A percentile compares a stretch with the other conserved stretches of the same genome.
phyloP scores from a whole-genome alignment of 2,888 invertebrate genomes.

The Lysandra bellargus region DNA sequence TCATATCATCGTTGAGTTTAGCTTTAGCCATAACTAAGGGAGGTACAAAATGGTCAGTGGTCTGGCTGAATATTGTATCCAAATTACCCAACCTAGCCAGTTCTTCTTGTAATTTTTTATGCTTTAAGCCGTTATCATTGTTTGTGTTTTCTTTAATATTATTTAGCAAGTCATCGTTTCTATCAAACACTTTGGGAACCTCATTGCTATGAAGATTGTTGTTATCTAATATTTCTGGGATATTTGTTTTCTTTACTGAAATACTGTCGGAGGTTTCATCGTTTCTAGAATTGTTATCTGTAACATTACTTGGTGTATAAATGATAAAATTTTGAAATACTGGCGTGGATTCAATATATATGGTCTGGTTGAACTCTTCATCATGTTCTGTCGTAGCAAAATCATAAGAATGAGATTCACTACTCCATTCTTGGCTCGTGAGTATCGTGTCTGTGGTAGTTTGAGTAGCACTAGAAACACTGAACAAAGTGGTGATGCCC shows the following conservation, averaged over 20 bases:
- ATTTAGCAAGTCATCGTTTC: conserved; percentile 53
- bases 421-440: conserved; percentile 57
- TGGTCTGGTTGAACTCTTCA: conserved; percentile 52
- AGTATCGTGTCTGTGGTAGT: conserved; percentile 50
- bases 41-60: conserved; percentile 75
- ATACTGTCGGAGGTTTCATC: conserved; percentile 39
- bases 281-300: conserved; percentile 33
- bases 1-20: conserved; percentile 75
- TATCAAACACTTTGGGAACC: conserved; percentile 56
- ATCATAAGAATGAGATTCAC: conserved; percentile 56
- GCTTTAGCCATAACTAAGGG: conserved; percentile 78
- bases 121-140: conserved; percentile 65
- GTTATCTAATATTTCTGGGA: conserved; percentile 50
- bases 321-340: conserved; percentile 42
- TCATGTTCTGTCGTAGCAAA: conserved; percentile 56
- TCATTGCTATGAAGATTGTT: conserved; percentile 67
- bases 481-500: conserved; percentile 54
- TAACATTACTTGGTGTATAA: conserved; percentile 42
- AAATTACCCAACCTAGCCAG: conserved; percentile 68
- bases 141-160: conserved; percentile 62
- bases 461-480: conserved; percentile 50
- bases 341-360: conserved; percentile 47
- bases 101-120: conserved; percentile 71
- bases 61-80: conserved; percentile 73
- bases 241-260: conserved; percentile 50